A percentile compares a stretch with the other conserved stretches of the same genome.
phyloP scores from a whole-genome alignment of 1,140 invertebrate species.

The Patella vulgata region DNA sequence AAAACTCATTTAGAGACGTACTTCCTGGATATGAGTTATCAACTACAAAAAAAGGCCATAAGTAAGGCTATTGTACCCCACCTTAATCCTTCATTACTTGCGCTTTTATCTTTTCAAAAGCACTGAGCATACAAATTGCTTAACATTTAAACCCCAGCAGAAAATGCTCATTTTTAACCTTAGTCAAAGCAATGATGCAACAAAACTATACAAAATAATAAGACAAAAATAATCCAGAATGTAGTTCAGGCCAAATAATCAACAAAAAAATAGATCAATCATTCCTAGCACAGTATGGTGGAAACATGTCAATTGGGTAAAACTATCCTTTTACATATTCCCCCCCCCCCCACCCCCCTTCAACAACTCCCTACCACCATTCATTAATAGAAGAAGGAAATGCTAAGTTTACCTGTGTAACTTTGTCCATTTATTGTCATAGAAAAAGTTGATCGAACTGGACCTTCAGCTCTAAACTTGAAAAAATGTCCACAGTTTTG shows the following conservation, averaged over 20 bases:
- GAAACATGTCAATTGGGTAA: no score
- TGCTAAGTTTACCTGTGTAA: conserved; percentile 35
- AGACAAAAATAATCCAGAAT: background rate
- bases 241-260: background rate
- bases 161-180: background rate
- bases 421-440: conserved; percentile 34
- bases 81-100: background rate
- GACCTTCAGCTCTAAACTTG: conserved; percentile 33
- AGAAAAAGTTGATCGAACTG: conserved; percentile 23
- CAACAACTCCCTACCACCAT: background rate
- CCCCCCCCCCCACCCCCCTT: background rate
- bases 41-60: conserved; percentile 26
- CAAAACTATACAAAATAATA: background rate
- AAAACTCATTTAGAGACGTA: conserved; percentile 42
- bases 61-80: background rate
- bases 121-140: background rate
- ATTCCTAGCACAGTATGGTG: no score
- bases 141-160: background rate
- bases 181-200: no score
- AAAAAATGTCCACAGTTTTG: conserved; percentile 49
- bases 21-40: conserved; percentile 32
- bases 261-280: background rate
- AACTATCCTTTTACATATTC: background rate
- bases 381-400: conserved; percentile 4
- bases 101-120: background rate